A percentile compares a stretch with the other conserved stretches of the same genome.
These are phyloP conservation scores for Babyrousa celebensis DNA, from an alignment of 2,797 vertebrate species.

Conservation along the genomic window DNA sequence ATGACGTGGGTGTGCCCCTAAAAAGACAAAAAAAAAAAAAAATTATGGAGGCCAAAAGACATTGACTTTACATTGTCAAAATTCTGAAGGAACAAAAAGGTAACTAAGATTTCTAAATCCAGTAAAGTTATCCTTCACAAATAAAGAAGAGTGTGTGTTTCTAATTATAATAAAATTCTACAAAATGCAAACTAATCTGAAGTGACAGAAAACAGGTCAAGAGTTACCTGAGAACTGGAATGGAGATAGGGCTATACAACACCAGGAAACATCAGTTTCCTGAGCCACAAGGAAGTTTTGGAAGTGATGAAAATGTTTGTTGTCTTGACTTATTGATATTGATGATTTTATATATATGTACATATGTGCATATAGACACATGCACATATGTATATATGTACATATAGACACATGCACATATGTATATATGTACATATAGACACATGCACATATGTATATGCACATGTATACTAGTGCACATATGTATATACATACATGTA, in stretches of 20 bases:
- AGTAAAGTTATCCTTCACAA: not conserved
- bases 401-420: no score
- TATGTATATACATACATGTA: no score
- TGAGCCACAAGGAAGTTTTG: not conserved
- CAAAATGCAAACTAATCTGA: not conserved
- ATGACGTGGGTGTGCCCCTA: no score
- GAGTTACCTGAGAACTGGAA: not conserved
- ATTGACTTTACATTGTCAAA: not conserved
- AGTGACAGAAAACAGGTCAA: not conserved
- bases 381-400: no score
- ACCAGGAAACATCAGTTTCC: not conserved
- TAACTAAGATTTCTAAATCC: not conserved
- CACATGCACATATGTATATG: no score
- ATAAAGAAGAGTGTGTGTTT: not conserved
- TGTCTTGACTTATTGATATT: not conserved
- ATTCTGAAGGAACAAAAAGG: slow-evolving; percentile 33
- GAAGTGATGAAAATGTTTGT: not conserved
- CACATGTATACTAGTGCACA: no score
- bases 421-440: no score
- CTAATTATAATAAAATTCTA: not conserved
- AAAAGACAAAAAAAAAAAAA: not conserved
- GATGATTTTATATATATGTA: no score
- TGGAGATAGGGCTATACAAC: not conserved
- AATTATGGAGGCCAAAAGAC: slow-evolving; percentile 2
- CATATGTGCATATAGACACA: no score